Base-by-base conservation (phyloP, 2,888 invertebrate genomes). In the Lamellibrachia columna region DNA sequence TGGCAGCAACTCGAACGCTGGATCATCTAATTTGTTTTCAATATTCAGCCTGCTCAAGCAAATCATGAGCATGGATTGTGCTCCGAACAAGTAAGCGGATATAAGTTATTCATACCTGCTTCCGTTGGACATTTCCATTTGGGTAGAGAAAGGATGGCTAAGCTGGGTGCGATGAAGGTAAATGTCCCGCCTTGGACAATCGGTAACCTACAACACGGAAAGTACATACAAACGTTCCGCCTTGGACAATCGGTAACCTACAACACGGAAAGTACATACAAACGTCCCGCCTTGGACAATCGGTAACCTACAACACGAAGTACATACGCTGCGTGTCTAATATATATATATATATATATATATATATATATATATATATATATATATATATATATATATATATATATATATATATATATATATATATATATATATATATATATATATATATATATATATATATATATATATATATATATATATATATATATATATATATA, bases 131-230 rank as follows among this genome's bases (percentile, higher is more conserved):
- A 94, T 58, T 93, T 93, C 93, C 93, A 94, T 91, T 93, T 92
- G 1, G 92, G 92, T 60, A 93, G 91, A 28, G 22, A 90, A 40
- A 96, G 93, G 9, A 96, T 95, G 40, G 96, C 94, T 91, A 95
- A 94, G 2, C 95, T 95, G 0, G 96, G 96, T 3, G 94, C 94
- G 7, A 96, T 93, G 93, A 96, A 96, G 15, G 95, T 94, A 93
- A 95, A 95, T 0, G 96, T 95, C 0, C 94, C 96, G 7, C 96
- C 96, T 93, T 96, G 96, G 9, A 96, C 95, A 60, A 93, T 93
- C 8, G 93, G 93, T 90, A 93, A 40, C 75, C 93, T 93, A 92
- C 2, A 55, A 52, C 58, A 40, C 40, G 40, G 1, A 40, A 40
- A 40, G 40, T 40, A 40, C 40, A 40, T 40, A 40, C 40, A 93